Evolutionary conservation across 2,797 vertebrate species (phyloP).

Genomic region (Prionace glauca): DNA sequence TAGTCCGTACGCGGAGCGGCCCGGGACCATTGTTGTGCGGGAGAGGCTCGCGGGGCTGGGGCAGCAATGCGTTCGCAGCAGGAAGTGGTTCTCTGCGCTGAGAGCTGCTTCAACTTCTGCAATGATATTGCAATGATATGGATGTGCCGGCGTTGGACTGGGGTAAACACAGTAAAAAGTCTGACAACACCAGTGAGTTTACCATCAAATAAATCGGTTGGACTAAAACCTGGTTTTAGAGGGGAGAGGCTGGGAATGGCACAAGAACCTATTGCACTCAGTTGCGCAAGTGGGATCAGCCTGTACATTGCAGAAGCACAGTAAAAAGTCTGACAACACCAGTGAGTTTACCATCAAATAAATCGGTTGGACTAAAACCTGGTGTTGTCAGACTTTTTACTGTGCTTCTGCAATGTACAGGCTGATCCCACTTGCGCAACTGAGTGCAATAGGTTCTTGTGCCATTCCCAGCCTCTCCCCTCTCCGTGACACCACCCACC

Average conservation of each 20-base stretch:
- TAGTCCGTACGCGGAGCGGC: background rate
- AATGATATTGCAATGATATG: too few species aligned
- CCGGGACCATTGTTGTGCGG: background rate
- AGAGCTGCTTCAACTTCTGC: background rate
- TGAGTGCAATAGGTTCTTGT: background rate
- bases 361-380: too few species aligned
- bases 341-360: too few species aligned
- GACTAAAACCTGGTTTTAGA: too few species aligned
- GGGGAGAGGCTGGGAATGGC: background rate
- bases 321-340: too few species aligned
- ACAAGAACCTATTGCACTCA: background rate
- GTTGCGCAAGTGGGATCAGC: background rate
- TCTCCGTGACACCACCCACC: background rate
- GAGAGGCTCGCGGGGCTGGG: background rate
- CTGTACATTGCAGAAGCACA: background rate
- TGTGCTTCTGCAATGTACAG: background rate
- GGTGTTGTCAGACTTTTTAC: too few species aligned
- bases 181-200: too few species aligned
- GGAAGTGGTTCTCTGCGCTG: background rate
- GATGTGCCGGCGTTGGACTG: too few species aligned
- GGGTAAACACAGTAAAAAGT: too few species aligned
- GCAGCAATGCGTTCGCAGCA: too few species aligned
- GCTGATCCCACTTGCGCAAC: background rate
- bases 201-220: too few species aligned
- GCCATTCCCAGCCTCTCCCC: background rate